A percentile compares a stretch with the other conserved stretches of the same genome.
Conservation (phyloP, 2,797 vertebrate species). For the Sphaeramia orbicularis region DNA sequence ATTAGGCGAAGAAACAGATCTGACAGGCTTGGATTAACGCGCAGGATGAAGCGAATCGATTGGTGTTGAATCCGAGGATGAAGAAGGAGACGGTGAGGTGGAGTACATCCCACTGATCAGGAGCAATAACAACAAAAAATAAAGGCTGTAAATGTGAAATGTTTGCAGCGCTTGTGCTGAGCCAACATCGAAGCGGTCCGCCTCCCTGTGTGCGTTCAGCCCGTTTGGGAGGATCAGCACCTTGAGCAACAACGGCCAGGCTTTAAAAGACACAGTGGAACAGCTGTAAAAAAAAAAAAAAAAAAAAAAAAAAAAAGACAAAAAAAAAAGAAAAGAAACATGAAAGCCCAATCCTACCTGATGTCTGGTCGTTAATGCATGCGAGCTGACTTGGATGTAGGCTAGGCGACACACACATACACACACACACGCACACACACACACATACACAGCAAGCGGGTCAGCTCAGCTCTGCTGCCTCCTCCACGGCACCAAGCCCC, state of each 20-base stretch:
- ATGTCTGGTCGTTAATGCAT: slow-evolving; percentile 79
- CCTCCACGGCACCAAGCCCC: slow-evolving; percentile 82
- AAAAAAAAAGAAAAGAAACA: background rate
- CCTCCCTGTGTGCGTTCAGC: slow-evolving; percentile 39
- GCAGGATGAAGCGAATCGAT: slow-evolving; percentile 21
- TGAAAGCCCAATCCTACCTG: slow-evolving; percentile 81
- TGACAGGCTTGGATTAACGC: slow-evolving; percentile 41
- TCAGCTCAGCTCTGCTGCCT: slow-evolving; percentile 62
- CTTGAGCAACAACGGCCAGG: slow-evolving; percentile 26
- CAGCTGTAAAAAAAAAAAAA: background rate
- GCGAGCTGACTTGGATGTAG: slow-evolving; percentile 78
- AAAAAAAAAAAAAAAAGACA: background rate
- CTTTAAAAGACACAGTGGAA: slow-evolving; percentile 4
- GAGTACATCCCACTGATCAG: slow-evolving; percentile 34
- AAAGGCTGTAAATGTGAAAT: slow-evolving; percentile 51
- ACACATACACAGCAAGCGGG: slow-evolving; percentile 58
- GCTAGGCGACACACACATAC: slow-evolving; percentile 50
- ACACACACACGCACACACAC: slow-evolving; percentile 13
- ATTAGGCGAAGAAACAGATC: slow-evolving; percentile 28
- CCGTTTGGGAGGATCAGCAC: slow-evolving; percentile 43
- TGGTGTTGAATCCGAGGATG: slow-evolving; percentile 32
- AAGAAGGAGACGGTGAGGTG: slow-evolving; percentile 12
- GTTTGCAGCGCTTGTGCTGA: slow-evolving; percentile 70
- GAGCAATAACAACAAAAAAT: slow-evolving; percentile 20
- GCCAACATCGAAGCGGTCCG: slow-evolving; percentile 61